A percentile compares a stretch with the other conserved stretches of the same genome.
These are phyloP conservation scores for Anas platyrhynchos DNA, from an alignment of 2,113 vertebrate species.

Conservation along the genomic window DNA sequence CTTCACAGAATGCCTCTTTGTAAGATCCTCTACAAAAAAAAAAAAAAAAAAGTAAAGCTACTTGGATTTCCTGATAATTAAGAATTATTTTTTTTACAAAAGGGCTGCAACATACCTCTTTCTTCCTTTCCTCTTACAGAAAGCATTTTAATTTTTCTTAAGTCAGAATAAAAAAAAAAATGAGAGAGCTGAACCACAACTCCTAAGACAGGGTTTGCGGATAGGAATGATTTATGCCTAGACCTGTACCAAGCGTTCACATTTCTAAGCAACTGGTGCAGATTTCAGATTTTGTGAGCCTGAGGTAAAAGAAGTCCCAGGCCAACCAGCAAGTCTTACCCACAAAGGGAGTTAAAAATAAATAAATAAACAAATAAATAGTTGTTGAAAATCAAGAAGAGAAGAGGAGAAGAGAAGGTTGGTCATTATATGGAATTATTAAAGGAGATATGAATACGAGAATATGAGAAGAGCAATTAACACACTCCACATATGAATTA, in stretches of 20 bases:
- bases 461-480: neutral
- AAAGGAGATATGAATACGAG: neutral
- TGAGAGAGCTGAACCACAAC: neutral
- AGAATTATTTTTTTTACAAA: neutral
- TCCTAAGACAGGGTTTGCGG: neutral
- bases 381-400: neutral
- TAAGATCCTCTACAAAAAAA: neutral
- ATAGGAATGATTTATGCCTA: neutral
- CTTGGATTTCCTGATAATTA: neutral
- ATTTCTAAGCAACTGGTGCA: neutral
- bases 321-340: neutral
- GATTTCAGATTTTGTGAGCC: neutral
- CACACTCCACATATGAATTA: neutral
- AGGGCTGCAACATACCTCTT: neutral
- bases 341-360: fast-evolving
- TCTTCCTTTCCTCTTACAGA: neutral
- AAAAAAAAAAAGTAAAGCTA: neutral
- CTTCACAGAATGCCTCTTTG: neutral
- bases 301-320: neutral
- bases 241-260: neutral
- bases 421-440: neutral
- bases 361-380: neutral
- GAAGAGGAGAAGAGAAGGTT: neutral
- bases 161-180: neutral
- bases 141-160: neutral